Evolutionary conservation across 1,140 invertebrate species (phyloP).

Genomic region (Tribolium madens): DNA sequence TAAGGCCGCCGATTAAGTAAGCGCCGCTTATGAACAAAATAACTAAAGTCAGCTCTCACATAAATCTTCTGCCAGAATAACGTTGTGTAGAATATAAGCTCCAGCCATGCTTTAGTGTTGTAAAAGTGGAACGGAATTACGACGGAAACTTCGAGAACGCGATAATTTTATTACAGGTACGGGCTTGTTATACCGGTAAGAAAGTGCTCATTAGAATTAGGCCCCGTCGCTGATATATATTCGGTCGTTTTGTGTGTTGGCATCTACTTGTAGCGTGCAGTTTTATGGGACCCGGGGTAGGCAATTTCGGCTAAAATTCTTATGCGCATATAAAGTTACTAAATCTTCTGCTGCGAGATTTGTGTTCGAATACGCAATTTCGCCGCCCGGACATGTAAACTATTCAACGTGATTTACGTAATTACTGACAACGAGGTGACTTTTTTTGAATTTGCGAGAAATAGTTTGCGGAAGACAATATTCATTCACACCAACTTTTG

Average conservation of each 20-base stretch:
- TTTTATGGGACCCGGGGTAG: slow-evolving; percentile 8
- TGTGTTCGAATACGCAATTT: slow-evolving; percentile 1
- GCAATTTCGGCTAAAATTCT: slow-evolving; percentile 15
- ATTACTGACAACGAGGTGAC: background rate
- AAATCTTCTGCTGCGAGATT: slow-evolving; percentile 30
- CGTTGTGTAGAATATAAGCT: slow-evolving; percentile 47
- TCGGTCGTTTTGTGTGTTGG: slow-evolving; percentile 23
- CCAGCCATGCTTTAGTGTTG: slow-evolving; percentile 40
- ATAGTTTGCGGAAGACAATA: too few relatives aligned
- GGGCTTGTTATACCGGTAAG: slow-evolving; percentile 48
- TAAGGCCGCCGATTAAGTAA: slow-evolving; percentile 51
- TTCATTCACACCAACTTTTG: background rate
- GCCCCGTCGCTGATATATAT: slow-evolving; percentile 10
- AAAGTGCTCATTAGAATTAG: slow-evolving; percentile 52
- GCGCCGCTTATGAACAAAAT: slow-evolving; percentile 52
- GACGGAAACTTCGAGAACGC: slow-evolving; percentile 42
- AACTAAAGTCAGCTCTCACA: slow-evolving; percentile 47
- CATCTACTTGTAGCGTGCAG: slow-evolving; percentile 5
- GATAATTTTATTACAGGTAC: slow-evolving; percentile 54
- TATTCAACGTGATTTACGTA: slow-evolving; percentile 2
- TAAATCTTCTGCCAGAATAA: slow-evolving; percentile 52
- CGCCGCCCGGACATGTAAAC: background rate
- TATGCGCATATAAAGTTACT: slow-evolving; percentile 31
- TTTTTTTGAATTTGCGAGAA: background rate
- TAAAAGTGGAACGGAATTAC: slow-evolving; percentile 49